Evolutionary conservation across 2,888 invertebrate genomes (phyloP), one percentile per base, ranked within the genome.

Genomic region (Cheilosia variabilis): DNA sequence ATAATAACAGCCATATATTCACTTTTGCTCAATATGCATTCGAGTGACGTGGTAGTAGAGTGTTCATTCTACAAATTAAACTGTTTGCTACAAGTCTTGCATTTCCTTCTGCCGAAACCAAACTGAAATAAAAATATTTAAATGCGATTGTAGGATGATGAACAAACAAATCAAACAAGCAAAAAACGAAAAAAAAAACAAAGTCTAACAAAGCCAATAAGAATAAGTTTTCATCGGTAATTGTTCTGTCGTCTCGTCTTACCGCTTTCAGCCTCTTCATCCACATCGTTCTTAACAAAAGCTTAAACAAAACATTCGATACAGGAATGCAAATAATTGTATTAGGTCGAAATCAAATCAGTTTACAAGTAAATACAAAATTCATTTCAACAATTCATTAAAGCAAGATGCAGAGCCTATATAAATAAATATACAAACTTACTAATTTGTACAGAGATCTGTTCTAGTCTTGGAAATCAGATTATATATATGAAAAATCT

Each of bases 251-350:
- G 7, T 69, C 4, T 71, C 69, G 71, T 75, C 87, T 88, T 88
- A 88, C 88, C 88, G 73, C 79, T 87, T 84, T 87, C 37, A 83
- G 87, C 37, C 69, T 82, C 77, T 86, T 87, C 57, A 84, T 87
- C 88, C 87, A 88, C 71, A 82, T 77, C 53, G 69, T 79, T 73
- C 81, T 88, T 73, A 87, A 79, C 62, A 87, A 80, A 58, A 88
- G 83, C 88, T 88, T 72, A 81, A 86, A 86, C 50, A 81, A 81
- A 81, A 81, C 52, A 86, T 86, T 77, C 76, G 71, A 81, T 86
- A 72, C 27, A 86, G 72, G 76, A 76, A 60, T 69, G 53, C 15
- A 55, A 41, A 53, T 34, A 65, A 60, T 43, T 43, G 27, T 15
- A 19, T 19, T 47, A 65, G 15, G 43, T 79, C 15, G 37, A 69